These are phyloP conservation scores for Crossocerus cetratus DNA, from an alignment of 2,888 invertebrate species.

Conservation along the genomic window DNA sequence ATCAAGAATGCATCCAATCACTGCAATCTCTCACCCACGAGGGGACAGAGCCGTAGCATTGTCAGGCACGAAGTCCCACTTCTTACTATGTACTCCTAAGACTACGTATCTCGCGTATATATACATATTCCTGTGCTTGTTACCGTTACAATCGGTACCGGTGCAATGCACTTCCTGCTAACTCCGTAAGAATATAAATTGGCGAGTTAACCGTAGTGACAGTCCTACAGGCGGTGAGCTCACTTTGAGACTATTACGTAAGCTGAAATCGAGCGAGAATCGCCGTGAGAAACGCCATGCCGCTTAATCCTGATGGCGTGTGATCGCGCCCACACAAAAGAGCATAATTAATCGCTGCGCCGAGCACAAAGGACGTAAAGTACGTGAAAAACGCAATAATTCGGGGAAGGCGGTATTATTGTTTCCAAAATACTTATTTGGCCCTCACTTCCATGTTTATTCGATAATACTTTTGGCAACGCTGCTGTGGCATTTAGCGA, in stretches of 20 bases:
- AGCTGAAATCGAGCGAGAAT: slow-evolving; percentile 17
- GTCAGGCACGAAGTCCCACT: no score
- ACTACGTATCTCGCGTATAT: no score
- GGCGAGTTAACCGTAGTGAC: slow-evolving; percentile 32
- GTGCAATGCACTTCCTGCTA: slow-evolving; percentile 52
- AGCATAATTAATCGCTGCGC: neutral
- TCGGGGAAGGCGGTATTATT: no score
- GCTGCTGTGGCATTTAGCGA: no score
- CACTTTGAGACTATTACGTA: slow-evolving; percentile 11
- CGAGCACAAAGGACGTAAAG: neutral
- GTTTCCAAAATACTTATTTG: no score
- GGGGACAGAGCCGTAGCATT: slow-evolving; percentile 17
- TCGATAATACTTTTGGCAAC: no score
- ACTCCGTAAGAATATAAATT: slow-evolving; percentile 51
- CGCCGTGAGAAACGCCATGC: slow-evolving; percentile 20
- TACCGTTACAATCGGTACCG: slow-evolving; percentile 51
- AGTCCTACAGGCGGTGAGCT: slow-evolving; percentile 17
- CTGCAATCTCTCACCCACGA: no score
- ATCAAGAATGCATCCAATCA: no score
- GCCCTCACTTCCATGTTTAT: no score
- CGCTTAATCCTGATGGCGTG: slow-evolving; percentile 12
- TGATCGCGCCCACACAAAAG: neutral
- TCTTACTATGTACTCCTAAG: no score
- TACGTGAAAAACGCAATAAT: no score
- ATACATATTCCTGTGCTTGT: slow-evolving; percentile 20